Percentiles rank a stretch among this genome's conserved stretches.
phyloP scores from a whole-genome alignment of 2,888 invertebrate species.

The Schizaphis graminum region DNA sequence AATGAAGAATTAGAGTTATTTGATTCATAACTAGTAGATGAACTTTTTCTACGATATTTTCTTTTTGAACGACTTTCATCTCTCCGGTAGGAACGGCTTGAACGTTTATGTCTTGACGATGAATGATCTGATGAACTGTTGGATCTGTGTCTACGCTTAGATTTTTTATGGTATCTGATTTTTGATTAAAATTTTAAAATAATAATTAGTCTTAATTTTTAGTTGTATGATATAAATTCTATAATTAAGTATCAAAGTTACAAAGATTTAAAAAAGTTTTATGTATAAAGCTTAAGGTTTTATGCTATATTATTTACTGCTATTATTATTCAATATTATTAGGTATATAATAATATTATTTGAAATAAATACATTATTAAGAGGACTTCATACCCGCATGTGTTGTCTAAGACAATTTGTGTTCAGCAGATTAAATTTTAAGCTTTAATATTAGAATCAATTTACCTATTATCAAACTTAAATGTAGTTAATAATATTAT shows the following conservation, averaged over 20 bases:
- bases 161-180: slow-evolving; percentile 43
- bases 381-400: too few species aligned
- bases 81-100: background rate
- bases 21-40: slow-evolving; percentile 12
- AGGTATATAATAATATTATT: too few species aligned
- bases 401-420: too few species aligned
- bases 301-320: background rate
- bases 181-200: background rate
- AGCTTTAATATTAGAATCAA: too few species aligned
- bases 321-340: background rate
- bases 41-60: slow-evolving; percentile 25
- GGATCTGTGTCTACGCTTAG: slow-evolving; percentile 24
- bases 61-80: slow-evolving; percentile 47
- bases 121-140: slow-evolving; percentile 47
- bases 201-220: background rate
- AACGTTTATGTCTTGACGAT: slow-evolving; percentile 38
- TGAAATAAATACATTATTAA: too few species aligned
- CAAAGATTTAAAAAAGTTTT: background rate
- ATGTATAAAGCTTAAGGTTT: background rate
- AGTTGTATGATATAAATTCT: background rate
- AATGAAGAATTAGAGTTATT: background rate
- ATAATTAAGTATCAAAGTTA: background rate
- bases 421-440: too few species aligned
- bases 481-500: too few species aligned
- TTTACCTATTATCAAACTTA: too few species aligned